These are phyloP conservation scores for Augiades crinisus DNA, from an alignment of 2,888 invertebrate genomes.

Conservation along the genomic window DNA sequence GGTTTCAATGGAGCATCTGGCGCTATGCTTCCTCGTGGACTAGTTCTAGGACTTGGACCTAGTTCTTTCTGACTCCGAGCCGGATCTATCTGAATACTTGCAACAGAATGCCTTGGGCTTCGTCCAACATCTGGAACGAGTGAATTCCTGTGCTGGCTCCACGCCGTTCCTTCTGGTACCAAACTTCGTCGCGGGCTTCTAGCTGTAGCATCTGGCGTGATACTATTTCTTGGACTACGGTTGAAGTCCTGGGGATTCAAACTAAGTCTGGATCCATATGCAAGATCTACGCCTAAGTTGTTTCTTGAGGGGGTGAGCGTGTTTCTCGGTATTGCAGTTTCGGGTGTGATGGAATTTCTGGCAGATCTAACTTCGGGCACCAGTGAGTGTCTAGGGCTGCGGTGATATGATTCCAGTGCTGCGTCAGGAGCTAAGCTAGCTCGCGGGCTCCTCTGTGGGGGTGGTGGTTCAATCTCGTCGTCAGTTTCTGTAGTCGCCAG, in stretches of 20 bases:
- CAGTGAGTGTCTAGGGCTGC: slow-evolving; percentile 80
- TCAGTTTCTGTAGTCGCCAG: slow-evolving; percentile 84
- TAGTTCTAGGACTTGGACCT: slow-evolving; percentile 76
- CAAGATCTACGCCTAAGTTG: slow-evolving; percentile 81
- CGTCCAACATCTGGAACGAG: slow-evolving; percentile 80
- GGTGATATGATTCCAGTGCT: slow-evolving; percentile 73
- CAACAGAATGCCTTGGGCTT: slow-evolving; percentile 82
- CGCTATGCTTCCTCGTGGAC: slow-evolving; percentile 82
- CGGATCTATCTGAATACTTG: slow-evolving; percentile 71
- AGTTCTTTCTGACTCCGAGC: slow-evolving; percentile 70
- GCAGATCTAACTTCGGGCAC: slow-evolving; percentile 81
- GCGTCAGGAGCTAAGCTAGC: slow-evolving; percentile 82
- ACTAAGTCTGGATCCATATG: slow-evolving; percentile 80
- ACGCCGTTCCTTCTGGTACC: slow-evolving; percentile 77
- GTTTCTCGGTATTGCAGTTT: slow-evolving; percentile 77
- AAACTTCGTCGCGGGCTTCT: slow-evolving; percentile 83
- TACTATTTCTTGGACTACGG: slow-evolving; percentile 71
- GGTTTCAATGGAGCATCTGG: slow-evolving; percentile 64
- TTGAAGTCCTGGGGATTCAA: slow-evolving; percentile 80
- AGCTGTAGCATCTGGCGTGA: slow-evolving; percentile 70
- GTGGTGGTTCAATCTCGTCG: slow-evolving; percentile 71
- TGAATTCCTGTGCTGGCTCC: slow-evolving; percentile 82
- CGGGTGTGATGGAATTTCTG: slow-evolving; percentile 84
- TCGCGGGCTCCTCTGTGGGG: slow-evolving; percentile 74
- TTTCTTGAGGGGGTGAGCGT: slow-evolving; percentile 82